Percentiles rank a stretch among this genome's conserved stretches.
phyloP scores from a whole-genome alignment of 1,140 invertebrate species.

The Zaprionus taronus region DNA sequence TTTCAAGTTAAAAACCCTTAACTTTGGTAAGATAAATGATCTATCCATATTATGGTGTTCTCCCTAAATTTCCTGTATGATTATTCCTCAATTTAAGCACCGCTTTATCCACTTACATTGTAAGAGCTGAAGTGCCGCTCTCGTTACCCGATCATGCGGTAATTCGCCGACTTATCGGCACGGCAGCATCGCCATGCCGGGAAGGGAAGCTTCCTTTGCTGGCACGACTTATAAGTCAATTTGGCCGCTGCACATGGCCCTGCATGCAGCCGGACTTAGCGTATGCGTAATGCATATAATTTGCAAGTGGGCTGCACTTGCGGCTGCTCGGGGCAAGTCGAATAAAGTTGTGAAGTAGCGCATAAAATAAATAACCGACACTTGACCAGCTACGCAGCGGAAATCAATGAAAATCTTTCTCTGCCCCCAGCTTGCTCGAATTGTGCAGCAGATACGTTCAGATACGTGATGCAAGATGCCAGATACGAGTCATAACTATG shows the following conservation, averaged over 20 bases:
- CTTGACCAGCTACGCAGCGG: slow-evolving; percentile 43
- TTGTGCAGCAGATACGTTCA: slow-evolving; percentile 6
- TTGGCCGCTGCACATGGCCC: slow-evolving; percentile 30
- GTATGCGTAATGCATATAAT: slow-evolving; percentile 81
- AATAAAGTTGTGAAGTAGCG: slow-evolving; percentile 82
- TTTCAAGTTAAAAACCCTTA: background rate
- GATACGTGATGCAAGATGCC: slow-evolving; percentile 19
- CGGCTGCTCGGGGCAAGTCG: slow-evolving; percentile 54
- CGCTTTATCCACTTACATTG: background rate
- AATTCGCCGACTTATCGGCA: slow-evolving; percentile 14
- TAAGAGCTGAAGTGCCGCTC: background rate
- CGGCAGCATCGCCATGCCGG: background rate
- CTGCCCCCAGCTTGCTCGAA: slow-evolving; percentile 56
- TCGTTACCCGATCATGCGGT: background rate
- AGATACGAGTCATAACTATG: slow-evolving; percentile 72
- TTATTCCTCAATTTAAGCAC: background rate
- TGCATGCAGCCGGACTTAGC: slow-evolving; percentile 40
- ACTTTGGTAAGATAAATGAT: background rate
- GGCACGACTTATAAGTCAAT: slow-evolving; percentile 74
- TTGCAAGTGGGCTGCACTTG: slow-evolving; percentile 45
- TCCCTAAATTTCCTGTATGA: background rate
- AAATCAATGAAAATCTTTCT: slow-evolving; percentile 65
- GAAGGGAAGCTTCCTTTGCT: background rate
- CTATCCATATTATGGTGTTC: background rate
- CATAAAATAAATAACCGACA: slow-evolving; percentile 77